Conservation (phyloP, 2,888 invertebrate species). For the Xanthia icteritia region DNA sequence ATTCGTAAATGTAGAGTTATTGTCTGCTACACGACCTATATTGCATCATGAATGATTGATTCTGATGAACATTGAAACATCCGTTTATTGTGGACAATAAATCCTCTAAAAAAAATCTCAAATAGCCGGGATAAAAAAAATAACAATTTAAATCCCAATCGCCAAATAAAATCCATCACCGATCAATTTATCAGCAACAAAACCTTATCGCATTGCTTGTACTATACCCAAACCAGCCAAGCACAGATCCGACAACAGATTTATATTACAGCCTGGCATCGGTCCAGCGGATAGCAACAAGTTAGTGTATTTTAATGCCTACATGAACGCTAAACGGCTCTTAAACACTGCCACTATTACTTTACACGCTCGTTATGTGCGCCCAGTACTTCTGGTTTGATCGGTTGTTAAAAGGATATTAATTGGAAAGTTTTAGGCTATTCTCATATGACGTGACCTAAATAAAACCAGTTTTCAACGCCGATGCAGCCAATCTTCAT, state of each 20-base stretch:
- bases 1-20: neutral
- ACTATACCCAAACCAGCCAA: conserved; percentile 41
- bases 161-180: neutral
- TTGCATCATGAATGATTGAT: neutral
- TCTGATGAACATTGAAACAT: neutral
- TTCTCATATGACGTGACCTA: too few relatives aligned
- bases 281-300: conserved; percentile 68
- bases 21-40: neutral
- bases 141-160: neutral
- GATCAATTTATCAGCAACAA: conserved; percentile 5
- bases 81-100: neutral
- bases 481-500: too few relatives aligned
- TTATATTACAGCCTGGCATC: conserved; percentile 65
- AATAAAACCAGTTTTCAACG: too few relatives aligned
- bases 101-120: neutral
- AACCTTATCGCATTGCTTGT: conserved; percentile 45
- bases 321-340: conserved; percentile 60
- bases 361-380: conserved; percentile 49
- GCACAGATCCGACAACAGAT: conserved; percentile 57
- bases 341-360: conserved; percentile 64
- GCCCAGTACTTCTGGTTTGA: conserved; percentile 42
- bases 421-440: too few relatives aligned
- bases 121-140: neutral
- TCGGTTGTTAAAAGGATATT: neutral
- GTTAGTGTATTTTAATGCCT: conserved; percentile 68